These are phyloP conservation scores for Aix galericulata DNA, from an alignment of 2,113 vertebrate species.

Conservation along the genomic window DNA sequence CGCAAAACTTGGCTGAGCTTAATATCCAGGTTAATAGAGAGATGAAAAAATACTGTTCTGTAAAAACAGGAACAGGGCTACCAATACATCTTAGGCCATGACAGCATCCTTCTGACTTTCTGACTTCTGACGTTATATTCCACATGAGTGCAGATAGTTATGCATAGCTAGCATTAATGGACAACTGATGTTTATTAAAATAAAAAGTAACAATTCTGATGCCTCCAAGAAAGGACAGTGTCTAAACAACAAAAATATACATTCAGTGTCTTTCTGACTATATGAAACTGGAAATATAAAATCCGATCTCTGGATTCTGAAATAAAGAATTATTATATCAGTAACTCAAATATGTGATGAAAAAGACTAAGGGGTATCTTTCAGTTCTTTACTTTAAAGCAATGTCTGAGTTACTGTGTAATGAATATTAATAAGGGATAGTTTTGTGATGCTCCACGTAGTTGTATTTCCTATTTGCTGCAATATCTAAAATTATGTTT, in stretches of 20 bases:
- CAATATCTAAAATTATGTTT: background rate
- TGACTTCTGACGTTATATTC: background rate
- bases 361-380: background rate
- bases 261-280: background rate
- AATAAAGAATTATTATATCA: background rate
- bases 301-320: background rate
- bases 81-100: background rate
- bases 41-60: background rate
- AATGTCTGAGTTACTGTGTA: background rate
- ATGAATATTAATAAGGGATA: background rate
- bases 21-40: background rate
- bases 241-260: background rate
- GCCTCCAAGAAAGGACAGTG: background rate
- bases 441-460: background rate
- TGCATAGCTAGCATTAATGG: background rate
- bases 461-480: background rate
- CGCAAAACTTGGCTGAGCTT: background rate
- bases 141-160: background rate
- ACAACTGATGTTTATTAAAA: background rate
- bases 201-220: background rate
- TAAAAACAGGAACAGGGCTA: background rate
- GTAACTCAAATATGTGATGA: background rate
- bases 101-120: background rate
- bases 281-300: background rate
- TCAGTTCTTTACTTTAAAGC: background rate